Evolutionary conservation across 2,797 vertebrate species (phyloP), one percentile per base, ranked within the genome.

Genomic region (Pterois miles): DNA sequence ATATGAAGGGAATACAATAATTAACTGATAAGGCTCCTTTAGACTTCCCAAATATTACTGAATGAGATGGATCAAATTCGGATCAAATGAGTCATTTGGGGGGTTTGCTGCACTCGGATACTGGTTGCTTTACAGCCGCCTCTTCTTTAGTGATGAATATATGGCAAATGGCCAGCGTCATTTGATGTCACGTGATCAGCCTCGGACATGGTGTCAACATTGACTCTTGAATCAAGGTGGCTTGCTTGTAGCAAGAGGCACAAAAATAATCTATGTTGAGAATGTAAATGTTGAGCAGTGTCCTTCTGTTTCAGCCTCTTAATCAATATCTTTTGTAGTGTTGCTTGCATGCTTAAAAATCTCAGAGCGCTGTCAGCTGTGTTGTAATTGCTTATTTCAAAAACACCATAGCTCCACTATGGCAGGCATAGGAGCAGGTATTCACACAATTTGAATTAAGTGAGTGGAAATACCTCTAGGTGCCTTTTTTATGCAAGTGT

Each of bases 311-410:
- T 57, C 38, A 63, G 53, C 62, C 33, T 76, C 62, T 48, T 20
- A 9, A 43, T 33, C 50, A 75, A 64, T 9, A 11, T 36, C 33
- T 36, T 40, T 62, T 50, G 2, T 59, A 13, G 38, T 43, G 9
- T 53, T 57, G 20, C 43, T 40, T 11, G 25, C 14, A 6, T 31
- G 23, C 34, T 71, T 66, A 53, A 69, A 50, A 58, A 48, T n/a
- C 13, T 67, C 46, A 52, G 59, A 74, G 23, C 57, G 67, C 50
- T 70, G 64, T 73, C 82, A 75, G 40, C 43, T 72, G 12, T 50
- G 48, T 43, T 83, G 72, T 82, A 86, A 87, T 76, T 84, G 80
- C 70, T 69, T 67, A 40, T 82, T 81, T 74, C 23, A 76, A 76
- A 73, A 76, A 48, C 27, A 48, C 27, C 34, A 8, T 4, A 40